Evolutionary conservation across 2,888 invertebrate genomes (phyloP), one percentile per base, ranked within the genome.

Genomic region (Xestoiulus laeticollis): DNA sequence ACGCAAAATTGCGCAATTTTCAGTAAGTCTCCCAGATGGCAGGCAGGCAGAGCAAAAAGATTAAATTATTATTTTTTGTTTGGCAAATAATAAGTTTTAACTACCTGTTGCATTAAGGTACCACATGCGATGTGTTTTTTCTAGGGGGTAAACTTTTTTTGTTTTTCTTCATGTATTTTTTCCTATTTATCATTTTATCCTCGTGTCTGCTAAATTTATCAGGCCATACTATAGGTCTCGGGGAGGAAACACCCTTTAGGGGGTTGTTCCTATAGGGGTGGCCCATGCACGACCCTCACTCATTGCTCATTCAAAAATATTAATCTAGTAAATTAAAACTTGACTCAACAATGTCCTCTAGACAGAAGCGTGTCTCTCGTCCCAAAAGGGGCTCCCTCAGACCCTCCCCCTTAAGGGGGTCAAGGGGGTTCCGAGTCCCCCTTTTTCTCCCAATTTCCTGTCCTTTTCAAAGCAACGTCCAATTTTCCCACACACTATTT

Each of bases 51-150:
- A 16, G 59, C n/a, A 2, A 59, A 19, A 8, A n/a, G 22, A n/a
- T 59, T 59, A 22, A 59, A 59, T 59, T 43, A 43, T 43, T 43
- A n/a, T 59, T 59, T 59, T 59, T 59, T 59, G 59, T 59, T 19
- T 59, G 59, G n/a, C 59, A 59, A 59, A 59, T 59, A 59, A 59
- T 59, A 59, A 59, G n/a, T 59, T 59, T 59, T 59, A 59, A 59
- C 59, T 59, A 59, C 59, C 59, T 59, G 59, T 59, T 59, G 59
- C 59, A 22, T n/a, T 59, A 59, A 1, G 59, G 22, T 22, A 59
- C 59, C 59, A 8, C 59, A 59, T 59, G 59, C 59, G 59, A 59
- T 59, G 59, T 59, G 19, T 59, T 59, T 59, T 59, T 59, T n/a
- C n/a, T n/a, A n/a, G n/a, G n/a, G n/a, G 2, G 59, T 22, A 1